These are phyloP conservation scores for Agrotis clavis DNA, from an alignment of 2,888 invertebrate species.

Conservation along the genomic window DNA sequence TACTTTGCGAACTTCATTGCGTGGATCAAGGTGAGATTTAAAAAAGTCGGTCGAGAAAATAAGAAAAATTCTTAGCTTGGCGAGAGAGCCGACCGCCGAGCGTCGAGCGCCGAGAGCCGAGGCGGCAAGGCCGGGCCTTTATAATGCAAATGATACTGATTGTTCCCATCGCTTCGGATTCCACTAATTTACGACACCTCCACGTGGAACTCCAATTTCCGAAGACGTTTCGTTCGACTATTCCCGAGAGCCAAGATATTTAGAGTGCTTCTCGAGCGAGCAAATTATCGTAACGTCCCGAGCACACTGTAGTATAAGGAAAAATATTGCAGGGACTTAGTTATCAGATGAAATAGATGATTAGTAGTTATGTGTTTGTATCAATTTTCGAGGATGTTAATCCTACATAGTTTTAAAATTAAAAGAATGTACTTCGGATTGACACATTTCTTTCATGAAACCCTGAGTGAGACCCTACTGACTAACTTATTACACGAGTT, in stretches of 20 bases:
- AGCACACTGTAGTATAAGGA: neutral
- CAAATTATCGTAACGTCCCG: conserved; percentile 13
- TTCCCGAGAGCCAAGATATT: conserved; percentile 32
- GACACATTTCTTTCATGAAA: no score
- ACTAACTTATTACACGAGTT: no score
- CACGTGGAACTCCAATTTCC: conserved; percentile 53
- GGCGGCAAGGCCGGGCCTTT: conserved; percentile 65
- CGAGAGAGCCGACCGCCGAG: conserved; percentile 22
- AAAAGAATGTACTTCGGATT: neutral
- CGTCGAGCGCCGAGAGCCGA: conserved; percentile 17
- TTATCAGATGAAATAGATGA: neutral
- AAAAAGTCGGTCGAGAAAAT: conserved; percentile 69
- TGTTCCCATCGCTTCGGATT: conserved; percentile 75
- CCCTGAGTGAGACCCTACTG: no score
- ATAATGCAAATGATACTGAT: conserved; percentile 79
- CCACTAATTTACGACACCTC: conserved; percentile 73
- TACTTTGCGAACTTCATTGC: conserved; percentile 84
- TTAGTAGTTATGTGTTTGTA: neutral
- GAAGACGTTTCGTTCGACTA: conserved; percentile 37
- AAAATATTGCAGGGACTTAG: neutral
- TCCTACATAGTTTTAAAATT: neutral
- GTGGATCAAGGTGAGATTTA: conserved; percentile 80
- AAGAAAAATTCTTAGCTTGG: conserved; percentile 49
- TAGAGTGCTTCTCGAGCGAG: conserved; percentile 2
- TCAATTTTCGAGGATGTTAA: neutral